These are phyloP conservation scores for Garrulus glandarius DNA, from an alignment of 2,797 vertebrate species.

Conservation along the genomic window DNA sequence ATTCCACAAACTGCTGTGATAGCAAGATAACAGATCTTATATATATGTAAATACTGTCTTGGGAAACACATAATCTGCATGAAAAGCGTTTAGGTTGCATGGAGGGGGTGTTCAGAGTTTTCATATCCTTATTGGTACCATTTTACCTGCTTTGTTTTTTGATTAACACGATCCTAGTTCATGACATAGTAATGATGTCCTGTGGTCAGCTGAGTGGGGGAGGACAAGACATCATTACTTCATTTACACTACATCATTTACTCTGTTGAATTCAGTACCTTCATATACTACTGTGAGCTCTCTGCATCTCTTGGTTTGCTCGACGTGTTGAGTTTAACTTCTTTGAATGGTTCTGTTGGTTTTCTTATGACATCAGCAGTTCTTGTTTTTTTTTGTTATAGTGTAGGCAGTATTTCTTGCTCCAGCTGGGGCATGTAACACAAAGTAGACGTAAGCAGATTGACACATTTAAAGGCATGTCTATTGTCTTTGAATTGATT, in stretches of 20 bases:
- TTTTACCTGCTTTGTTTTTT: background rate
- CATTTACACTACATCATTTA: too few relatives aligned
- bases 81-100: background rate
- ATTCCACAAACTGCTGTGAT: background rate
- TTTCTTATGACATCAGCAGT: background rate
- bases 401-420: background rate
- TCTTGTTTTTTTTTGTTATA: background rate
- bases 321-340: background rate
- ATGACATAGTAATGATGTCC: background rate
- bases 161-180: background rate
- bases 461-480: background rate
- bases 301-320: background rate
- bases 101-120: background rate
- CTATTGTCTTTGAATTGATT: background rate
- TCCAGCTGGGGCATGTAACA: background rate
- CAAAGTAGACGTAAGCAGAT: background rate
- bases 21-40: background rate
- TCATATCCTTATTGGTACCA: background rate
- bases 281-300: accelerated
- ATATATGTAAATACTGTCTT: background rate
- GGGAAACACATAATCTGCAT: background rate
- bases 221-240: background rate
- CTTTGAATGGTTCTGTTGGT: background rate
- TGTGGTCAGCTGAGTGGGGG: background rate
- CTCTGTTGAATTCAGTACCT: background rate